A percentile compares a stretch with the other conserved stretches of the same genome.
phyloP scores from a whole-genome alignment of 2,888 invertebrate species.

The Athalia cordata region DNA sequence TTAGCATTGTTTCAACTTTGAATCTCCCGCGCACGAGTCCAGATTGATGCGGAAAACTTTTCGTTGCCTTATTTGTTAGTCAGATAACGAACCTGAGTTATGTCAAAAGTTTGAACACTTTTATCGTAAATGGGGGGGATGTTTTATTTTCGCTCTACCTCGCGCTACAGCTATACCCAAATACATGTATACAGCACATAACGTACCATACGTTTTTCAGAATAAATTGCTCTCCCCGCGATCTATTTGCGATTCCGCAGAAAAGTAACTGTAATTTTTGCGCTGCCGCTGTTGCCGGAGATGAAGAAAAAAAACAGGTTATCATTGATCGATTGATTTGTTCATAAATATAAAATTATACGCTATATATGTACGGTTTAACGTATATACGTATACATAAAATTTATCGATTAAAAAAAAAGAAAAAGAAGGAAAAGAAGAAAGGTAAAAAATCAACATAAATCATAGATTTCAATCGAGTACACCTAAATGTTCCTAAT shows the following conservation, averaged over 20 bases:
- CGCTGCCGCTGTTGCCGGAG: neutral
- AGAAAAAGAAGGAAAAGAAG: neutral
- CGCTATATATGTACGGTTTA: slow-evolving; percentile 24
- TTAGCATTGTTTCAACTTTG: slow-evolving; percentile 73
- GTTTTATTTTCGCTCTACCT: slow-evolving; percentile 62
- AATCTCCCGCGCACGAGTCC: slow-evolving; percentile 68
- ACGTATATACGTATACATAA: slow-evolving; percentile 45
- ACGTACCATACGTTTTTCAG: slow-evolving; percentile 26
- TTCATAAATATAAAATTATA: neutral
- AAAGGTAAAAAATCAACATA: neutral
- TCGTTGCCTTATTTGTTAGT: slow-evolving; percentile 73
- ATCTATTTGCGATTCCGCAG: neutral
- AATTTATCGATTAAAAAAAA: slow-evolving; percentile 11
- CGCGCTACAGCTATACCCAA: neutral
- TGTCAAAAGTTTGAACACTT: slow-evolving; percentile 68
- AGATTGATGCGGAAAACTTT: slow-evolving; percentile 74
- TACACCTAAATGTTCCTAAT: slow-evolving; percentile 46
- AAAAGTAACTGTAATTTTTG: slow-evolving; percentile 3
- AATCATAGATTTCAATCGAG: slow-evolving; percentile 17
- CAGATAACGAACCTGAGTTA: slow-evolving; percentile 74
- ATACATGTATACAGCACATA: neutral
- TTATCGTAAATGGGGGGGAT: slow-evolving; percentile 61
- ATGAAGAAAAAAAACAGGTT: neutral
- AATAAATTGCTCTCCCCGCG: slow-evolving; percentile 29
- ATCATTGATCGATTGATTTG: neutral